These are phyloP conservation scores for Bellardia bayeri DNA, from an alignment of 2,888 invertebrate genomes.

Conservation along the genomic window DNA sequence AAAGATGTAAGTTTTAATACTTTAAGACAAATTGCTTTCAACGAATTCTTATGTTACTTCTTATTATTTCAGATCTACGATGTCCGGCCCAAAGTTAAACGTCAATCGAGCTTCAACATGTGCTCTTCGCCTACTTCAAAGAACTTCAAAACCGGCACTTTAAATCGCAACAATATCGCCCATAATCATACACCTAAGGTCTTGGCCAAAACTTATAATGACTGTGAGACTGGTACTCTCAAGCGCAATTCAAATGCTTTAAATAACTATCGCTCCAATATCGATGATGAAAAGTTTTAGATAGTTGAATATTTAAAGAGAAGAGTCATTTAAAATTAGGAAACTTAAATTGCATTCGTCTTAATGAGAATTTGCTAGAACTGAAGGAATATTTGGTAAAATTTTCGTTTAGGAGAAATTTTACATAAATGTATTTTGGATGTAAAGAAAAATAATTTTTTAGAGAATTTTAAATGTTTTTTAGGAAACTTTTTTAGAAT, in stretches of 20 bases:
- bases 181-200: constrained; percentile 88
- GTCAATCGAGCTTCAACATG: constrained; percentile 89
- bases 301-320: background rate
- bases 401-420: constrained; percentile 10
- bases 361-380: background rate
- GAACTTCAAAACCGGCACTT: constrained; percentile 82
- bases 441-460: background rate
- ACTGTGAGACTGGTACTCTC: constrained; percentile 91
- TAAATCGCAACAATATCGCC: constrained; percentile 86
- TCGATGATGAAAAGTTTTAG: constrained; percentile 84
- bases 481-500: background rate
- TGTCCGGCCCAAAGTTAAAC: constrained; percentile 85
- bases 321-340: constrained; percentile 47
- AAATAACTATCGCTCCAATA: constrained; percentile 86
- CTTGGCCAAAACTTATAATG: constrained; percentile 89
- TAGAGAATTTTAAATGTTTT: background rate
- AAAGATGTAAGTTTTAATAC: constrained; percentile 87
- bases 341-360: background rate
- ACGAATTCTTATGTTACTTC: background rate
- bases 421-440: background rate
- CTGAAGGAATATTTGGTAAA: constrained; percentile 11
- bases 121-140: constrained; percentile 80
- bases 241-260: constrained; percentile 89
- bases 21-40: background rate
- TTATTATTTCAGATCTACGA: constrained; percentile 81